Evolutionary conservation across 2,113 vertebrate species (phyloP).

Genomic region (Lutjanus erythropterus): DNA sequence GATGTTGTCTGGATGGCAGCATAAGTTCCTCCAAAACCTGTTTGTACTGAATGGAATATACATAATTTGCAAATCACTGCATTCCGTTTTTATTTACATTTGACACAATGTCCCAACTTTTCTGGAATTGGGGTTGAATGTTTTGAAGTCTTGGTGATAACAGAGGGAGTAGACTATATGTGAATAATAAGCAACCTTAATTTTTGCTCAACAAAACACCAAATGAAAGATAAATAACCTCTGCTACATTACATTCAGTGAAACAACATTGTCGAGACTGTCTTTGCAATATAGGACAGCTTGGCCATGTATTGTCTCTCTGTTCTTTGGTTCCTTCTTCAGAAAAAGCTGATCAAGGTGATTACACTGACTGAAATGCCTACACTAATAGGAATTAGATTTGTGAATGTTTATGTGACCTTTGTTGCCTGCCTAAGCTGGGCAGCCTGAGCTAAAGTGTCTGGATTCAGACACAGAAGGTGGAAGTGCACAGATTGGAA

Average conservation of each 20-base stretch:
- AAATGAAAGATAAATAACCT: background rate
- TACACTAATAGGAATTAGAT: background rate
- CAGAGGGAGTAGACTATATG: background rate
- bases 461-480: slow-evolving; percentile 26
- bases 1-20: no score
- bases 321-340: background rate
- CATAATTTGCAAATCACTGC: no score
- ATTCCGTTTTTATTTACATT: no score
- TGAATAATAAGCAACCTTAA: background rate
- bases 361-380: background rate
- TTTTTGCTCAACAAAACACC: background rate
- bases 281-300: background rate
- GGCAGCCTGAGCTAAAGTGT: slow-evolving; percentile 22
- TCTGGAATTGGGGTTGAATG: no score
- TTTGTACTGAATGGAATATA: no score
- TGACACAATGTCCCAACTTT: no score
- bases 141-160: background rate
- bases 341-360: background rate
- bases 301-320: background rate
- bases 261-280: background rate
- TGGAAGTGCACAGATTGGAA: slow-evolving; percentile 4
- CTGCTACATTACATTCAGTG: background rate
- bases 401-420: slow-evolving; percentile 13
- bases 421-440: background rate
- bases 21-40: no score